Conservation (phyloP, 2,113 vertebrate species). For the Tinamus guttatus region DNA sequence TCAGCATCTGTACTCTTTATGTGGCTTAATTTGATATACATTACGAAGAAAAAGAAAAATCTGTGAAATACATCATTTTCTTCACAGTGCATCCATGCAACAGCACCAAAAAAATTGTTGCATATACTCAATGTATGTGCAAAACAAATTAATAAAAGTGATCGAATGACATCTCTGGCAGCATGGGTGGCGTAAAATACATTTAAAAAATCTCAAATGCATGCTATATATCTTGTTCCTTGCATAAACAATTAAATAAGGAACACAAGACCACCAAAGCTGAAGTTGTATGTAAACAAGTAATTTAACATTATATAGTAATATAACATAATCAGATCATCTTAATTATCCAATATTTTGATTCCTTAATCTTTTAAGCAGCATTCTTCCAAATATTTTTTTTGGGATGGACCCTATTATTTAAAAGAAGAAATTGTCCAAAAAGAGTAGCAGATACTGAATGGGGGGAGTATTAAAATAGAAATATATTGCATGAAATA, state of each 20-base stretch:
- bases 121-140: neutral
- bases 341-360: neutral
- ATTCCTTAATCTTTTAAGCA: neutral
- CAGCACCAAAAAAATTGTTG: neutral
- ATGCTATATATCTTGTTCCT: neutral
- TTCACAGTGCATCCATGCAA: neutral
- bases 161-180: neutral
- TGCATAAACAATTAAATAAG: neutral
- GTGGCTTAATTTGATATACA: rapidly evolving
- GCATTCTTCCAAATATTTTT: neutral
- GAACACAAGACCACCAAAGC: neutral
- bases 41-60: neutral
- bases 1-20: neutral
- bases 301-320: too few species aligned
- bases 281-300: neutral
- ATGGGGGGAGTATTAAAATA: neutral
- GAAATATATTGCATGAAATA: neutral
- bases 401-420: neutral
- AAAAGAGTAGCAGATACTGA: neutral
- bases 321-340: neutral
- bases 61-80: rapidly evolving
- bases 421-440: neutral
- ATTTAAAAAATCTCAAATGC: neutral
- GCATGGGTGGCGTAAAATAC: neutral
- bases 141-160: neutral